phyloP scores from a whole-genome alignment of 2,113 vertebrate species.

The Rhizomys pruinosus region DNA sequence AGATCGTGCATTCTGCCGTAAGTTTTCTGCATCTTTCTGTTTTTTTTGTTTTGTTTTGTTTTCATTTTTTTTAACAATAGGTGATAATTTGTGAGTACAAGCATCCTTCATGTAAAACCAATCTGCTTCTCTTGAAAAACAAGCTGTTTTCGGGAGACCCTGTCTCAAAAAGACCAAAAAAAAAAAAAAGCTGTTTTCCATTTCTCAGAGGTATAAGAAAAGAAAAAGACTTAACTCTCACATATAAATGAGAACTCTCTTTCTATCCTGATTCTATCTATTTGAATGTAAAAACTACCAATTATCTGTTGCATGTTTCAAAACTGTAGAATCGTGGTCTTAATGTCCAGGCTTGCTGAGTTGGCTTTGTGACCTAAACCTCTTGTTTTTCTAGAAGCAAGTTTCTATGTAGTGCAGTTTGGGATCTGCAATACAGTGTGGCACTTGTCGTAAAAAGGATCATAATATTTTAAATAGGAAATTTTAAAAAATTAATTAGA shows the following conservation, averaged over 20 bases:
- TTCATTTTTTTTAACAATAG: too few species aligned
- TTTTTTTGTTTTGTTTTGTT: not conserved
- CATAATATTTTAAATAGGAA: not conserved
- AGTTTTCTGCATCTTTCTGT: too few species aligned
- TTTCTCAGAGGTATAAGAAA: not conserved
- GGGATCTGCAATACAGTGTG: not conserved
- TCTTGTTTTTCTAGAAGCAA: slow-evolving; percentile 22
- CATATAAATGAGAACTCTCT: slow-evolving; percentile 5
- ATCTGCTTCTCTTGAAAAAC: slow-evolving; percentile 6
- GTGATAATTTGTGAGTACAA: too few species aligned
- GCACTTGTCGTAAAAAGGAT: not conserved
- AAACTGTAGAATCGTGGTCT: not conserved
- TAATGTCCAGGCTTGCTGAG: not conserved
- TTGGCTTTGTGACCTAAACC: not conserved
- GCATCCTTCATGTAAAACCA: too few species aligned
- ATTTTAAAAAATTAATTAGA: not conserved
- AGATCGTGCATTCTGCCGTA: too few species aligned
- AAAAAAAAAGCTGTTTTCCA: too few species aligned
- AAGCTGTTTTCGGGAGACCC: too few species aligned
- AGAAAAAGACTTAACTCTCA: not conserved
- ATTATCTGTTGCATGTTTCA: not conserved
- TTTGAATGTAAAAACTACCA: not conserved
- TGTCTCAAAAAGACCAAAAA: too few species aligned
- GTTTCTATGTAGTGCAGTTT: not conserved
- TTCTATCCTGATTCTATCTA: not conserved